Base-by-base conservation (phyloP, 2,113 vertebrate species). In the Orycteropus afer region DNA sequence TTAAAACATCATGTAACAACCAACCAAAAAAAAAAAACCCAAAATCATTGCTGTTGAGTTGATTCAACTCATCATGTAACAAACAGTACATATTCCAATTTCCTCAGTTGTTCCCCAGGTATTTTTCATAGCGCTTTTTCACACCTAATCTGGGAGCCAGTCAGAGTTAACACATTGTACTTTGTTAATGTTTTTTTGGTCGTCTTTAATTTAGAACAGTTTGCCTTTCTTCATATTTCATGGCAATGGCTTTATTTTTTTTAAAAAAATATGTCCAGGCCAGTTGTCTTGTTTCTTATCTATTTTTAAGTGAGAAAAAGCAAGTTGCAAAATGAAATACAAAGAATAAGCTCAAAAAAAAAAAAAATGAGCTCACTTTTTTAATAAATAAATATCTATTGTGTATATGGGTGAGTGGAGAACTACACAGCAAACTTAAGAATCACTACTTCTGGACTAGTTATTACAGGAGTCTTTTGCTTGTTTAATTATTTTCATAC, bases 231-330 rank as follows among this genome's bases (percentile, higher is more conserved):
- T 23, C 18, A 22, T 59, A 59, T 93, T 55, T 90, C n/a, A 34
- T 67, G 40, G 40, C 17, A 82, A 5, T 84, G 15, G 29, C 40
- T 67, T n/a, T 82, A 65, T 32, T 80, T n/a, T 63, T 73, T 34
- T 61, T 55, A 42, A 87, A 37, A 14, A 25, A 65, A 61, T 34
- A 34, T 76, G 14, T 77, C 57, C 9, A 49, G 34, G 51, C 14
- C 67, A 71, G 7, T 40, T 77, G 25, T 59, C 14, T 86, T 77
- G 6, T 63, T 85, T 55, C 23, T 18, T 57, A 65, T 76, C 18
- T 86, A 20, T 85, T 81, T 91, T 96, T 81, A 96, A 86, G 23
- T 95, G 84, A 90, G 77, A 29, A 89, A 80, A 81, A 89, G 15
- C 23, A 89, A 51, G 51, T 81, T 78, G 29, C 45, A 85, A 77